Evolutionary conservation across 2,797 vertebrate species (phyloP).

Genomic region (Caiman crocodilus): DNA sequence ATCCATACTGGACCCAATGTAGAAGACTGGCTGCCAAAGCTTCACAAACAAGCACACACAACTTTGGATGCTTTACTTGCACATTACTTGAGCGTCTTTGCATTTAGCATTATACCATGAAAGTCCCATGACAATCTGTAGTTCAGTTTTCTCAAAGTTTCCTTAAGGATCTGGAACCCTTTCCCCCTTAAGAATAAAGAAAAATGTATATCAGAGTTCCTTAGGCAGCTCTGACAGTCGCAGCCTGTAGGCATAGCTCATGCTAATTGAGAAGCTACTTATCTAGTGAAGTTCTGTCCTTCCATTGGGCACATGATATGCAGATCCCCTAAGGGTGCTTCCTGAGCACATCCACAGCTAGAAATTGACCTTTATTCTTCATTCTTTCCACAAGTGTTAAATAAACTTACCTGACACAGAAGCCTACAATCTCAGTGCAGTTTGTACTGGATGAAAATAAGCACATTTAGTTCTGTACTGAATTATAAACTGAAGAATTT

Average conservation of each 20-base stretch:
- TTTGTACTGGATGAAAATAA: background rate
- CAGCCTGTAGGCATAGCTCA: background rate
- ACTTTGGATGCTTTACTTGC: background rate
- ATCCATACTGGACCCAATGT: background rate
- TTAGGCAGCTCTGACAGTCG: background rate
- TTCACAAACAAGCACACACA: background rate
- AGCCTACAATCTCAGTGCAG: background rate
- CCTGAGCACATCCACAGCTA: background rate
- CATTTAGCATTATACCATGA: background rate
- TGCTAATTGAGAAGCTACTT: background rate
- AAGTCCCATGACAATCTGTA: rapidly evolving
- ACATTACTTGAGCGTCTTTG: background rate
- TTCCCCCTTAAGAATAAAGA: background rate
- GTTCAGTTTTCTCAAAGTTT: background rate
- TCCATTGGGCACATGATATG: background rate
- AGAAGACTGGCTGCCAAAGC: background rate
- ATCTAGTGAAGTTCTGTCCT: background rate
- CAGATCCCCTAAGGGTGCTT: background rate
- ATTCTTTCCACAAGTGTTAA: background rate
- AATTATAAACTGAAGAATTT: background rate
- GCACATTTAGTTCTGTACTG: background rate
- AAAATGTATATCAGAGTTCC: background rate
- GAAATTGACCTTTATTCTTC: background rate
- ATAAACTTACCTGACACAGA: background rate
- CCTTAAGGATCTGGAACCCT: background rate